Conservation (phyloP, 2,888 invertebrate genomes). For the Agrochola lychnidis region DNA sequence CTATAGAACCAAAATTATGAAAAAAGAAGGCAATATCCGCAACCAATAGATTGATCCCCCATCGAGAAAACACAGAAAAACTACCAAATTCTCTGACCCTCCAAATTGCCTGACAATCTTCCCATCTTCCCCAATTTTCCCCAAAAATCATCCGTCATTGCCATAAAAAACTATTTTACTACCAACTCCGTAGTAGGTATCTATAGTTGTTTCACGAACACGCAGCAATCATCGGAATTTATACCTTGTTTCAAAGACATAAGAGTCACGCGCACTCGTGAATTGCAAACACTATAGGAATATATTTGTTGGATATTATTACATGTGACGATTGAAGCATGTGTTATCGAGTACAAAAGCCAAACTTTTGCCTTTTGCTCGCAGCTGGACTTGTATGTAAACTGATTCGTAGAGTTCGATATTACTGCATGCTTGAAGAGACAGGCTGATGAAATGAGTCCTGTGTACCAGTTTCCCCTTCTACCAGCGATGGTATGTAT, state of each 20-base stretch:
- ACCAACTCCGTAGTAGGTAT: neutral
- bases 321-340: slow-evolving; percentile 16
- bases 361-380: slow-evolving; percentile 43
- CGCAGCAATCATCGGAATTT: neutral
- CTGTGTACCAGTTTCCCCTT: slow-evolving; percentile 30
- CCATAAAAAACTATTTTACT: slow-evolving; percentile 20
- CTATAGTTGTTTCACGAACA: neutral
- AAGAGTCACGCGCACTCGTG: neutral
- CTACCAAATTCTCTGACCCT: slow-evolving; percentile 4
- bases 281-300: neutral
- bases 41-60: neutral
- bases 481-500: neutral
- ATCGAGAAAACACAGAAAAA: slow-evolving; percentile 5
- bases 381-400: slow-evolving; percentile 46
- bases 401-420: slow-evolving; percentile 49
- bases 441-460: slow-evolving; percentile 53
- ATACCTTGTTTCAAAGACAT: neutral
- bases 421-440: slow-evolving; percentile 50
- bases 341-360: slow-evolving; percentile 48
- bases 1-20: neutral
- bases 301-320: slow-evolving; percentile 12
- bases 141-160: slow-evolving; percentile 16
- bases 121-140: slow-evolving; percentile 12
- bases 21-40: neutral
- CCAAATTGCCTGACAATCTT: slow-evolving; percentile 1